Evolutionary conservation across 1,140 invertebrate genomes (phyloP), one percentile per base, ranked within the genome.

Genomic region (Ectropis grisescens): DNA sequence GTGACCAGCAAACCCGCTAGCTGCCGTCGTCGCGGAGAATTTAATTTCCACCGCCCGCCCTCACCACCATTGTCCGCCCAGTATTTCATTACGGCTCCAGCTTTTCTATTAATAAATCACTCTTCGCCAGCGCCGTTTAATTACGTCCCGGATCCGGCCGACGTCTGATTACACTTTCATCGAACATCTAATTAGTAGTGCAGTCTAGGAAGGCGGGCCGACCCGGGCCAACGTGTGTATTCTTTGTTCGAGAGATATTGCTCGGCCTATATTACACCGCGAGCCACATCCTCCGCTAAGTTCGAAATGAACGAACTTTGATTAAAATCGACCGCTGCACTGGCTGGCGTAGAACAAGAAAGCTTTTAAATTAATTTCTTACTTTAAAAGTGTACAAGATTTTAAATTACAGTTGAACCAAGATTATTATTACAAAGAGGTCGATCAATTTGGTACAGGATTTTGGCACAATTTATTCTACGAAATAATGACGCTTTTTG

Each of bases 71-170:
- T 79, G 78, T 82, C 67, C 71, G 72, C 60, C 71, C 74, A 82
- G 74, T 82, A 82, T 81, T 82, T 82, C 75, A 82, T 81, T 82
- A 82, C 68, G 58, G 68, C 69, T 72, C 65, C 58, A 76, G 78
- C 75, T 80, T 79, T 81, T 80, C 76, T 80, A 79, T 82, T 82
- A 82, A 82, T 82, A 82, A 82, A 82, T 82, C 79, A 82, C 76
- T 78, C 70, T 78, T 78, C 76, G 71, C 72, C 64, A 59, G 65
- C 69, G 53, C 64, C 70, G 68, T 80, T 80, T 80, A 80, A 80
- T 80, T 80, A 80, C 75, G 64, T 57, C 65, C 68, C 65, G 68
- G 71, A 71, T 72, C 70, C 64, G 64, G 59, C 62, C 68, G 59
- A 58, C 71, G 70, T 74, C 67, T 75, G 75, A 81, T 81, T 78